Evolutionary conservation across 2,888 invertebrate genomes (phyloP), one percentile per base, ranked within the genome.

Genomic region (Polietes domitor): DNA sequence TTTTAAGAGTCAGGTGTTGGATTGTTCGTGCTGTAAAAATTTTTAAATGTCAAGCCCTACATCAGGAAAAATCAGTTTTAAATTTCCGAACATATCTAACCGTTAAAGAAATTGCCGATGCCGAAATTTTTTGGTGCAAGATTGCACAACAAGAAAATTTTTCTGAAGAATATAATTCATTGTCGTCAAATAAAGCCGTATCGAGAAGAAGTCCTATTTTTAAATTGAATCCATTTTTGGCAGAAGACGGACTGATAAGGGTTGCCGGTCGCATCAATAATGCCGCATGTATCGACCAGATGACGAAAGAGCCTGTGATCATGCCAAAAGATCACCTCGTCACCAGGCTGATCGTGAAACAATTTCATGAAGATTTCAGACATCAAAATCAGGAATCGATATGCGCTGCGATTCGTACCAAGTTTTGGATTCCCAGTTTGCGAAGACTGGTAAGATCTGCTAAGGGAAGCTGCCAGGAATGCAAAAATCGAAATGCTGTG

Each of bases 351-450:
- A 61, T 80, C 12, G 41, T 75, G 15, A 68, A 19, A 12, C 37
- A 63, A 41, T 76, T 72, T 21, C 72, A 81, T 37, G 50, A 71
- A 15, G 32, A 76, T 32, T 77, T 73, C 15, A 71, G 50, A 10
- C 81, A 81, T 19, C 80, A 81, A 53, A 81, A 76, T 41, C 65
- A 72, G 3, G 80, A 81, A 28, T 58, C 76, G 10, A 32, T 76
- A 0, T 61, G 68, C 21, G 71, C 58, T 21, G 71, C 58, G n/a
- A 50, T 72, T 28, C 24, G 79, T 9, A 0, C n/a, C 2, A 79
- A 80, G 26, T 82, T 77, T 78, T 85, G 85, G 83, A 72, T 86
- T 53, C 76, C 79, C 9, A 24, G 79, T 47, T 24, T 63, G 17
- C 15, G 63, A 32, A 19, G 32, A 15, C 2, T 85, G 5, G 74